Conservation (phyloP, 2,113 vertebrate genomes). For the Rutilus rutilus region DNA sequence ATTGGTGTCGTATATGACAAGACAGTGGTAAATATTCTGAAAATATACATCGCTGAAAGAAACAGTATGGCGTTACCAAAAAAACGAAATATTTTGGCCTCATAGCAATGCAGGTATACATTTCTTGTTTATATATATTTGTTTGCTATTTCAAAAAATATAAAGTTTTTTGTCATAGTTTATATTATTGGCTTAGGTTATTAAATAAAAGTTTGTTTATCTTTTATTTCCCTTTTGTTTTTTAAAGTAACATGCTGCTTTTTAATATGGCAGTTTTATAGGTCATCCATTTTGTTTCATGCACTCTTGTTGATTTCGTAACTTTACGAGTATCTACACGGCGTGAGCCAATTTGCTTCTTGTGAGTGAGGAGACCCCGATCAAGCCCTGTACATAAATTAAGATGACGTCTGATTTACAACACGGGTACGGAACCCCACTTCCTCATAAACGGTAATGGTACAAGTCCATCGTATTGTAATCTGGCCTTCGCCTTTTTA, state of each 20-base stretch:
- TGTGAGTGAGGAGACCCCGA: conserved; percentile 60
- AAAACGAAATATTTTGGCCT: conserved; percentile 73
- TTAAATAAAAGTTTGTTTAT: conserved; percentile 80
- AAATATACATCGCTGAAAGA: conserved; percentile 47
- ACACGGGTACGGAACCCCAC: conserved; percentile 36
- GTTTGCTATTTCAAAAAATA: conserved; percentile 85
- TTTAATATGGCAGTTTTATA: conserved; percentile 82
- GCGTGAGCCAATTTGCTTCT: conserved; percentile 76
- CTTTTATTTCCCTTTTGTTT: conserved; percentile 68
- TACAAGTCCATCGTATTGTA: conserved; percentile 51
- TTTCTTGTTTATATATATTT: conserved; percentile 76
- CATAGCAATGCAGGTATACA: conserved; percentile 80
- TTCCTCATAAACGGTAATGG: conserved; percentile 38
- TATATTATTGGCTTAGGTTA: conserved; percentile 77
- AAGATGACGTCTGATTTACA: conserved; percentile 49
- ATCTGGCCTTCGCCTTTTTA: conserved; percentile 58
- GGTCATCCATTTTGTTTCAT: conserved; percentile 84
- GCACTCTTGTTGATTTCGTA: conserved; percentile 81
- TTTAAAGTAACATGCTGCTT: conserved; percentile 81
- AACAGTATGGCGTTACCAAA: conserved; percentile 43
- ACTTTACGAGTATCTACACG: conserved; percentile 87
- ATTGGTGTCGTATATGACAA: not conserved
- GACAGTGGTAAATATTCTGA: conserved; percentile 37
- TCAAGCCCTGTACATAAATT: conserved; percentile 41
- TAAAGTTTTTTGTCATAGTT: conserved; percentile 80